Percentiles rank a stretch among this genome's conserved stretches.
Conservation (phyloP, 2,888 invertebrate species). For the Pyrrhia umbra region DNA sequence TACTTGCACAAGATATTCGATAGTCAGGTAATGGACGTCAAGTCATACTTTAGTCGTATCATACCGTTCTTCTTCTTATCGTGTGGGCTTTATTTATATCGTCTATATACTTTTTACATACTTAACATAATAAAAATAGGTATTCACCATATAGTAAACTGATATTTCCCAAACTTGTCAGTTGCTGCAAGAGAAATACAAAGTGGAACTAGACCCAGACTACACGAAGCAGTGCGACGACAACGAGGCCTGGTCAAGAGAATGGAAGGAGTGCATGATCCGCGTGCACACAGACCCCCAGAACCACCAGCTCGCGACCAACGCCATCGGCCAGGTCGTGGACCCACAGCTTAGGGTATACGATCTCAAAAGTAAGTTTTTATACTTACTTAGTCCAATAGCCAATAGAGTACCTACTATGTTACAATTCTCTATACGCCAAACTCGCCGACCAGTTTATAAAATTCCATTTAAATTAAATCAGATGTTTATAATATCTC, state of each 20-base stretch:
- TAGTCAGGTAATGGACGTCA: slow-evolving; percentile 63
- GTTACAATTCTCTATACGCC: too few relatives aligned
- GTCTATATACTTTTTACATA: not conserved
- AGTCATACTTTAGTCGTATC: too few relatives aligned
- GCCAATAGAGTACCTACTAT: too few relatives aligned
- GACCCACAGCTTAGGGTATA: slow-evolving; percentile 91
- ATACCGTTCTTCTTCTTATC: too few relatives aligned
- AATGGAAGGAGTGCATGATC: slow-evolving; percentile 93
- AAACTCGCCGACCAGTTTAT: too few relatives aligned
- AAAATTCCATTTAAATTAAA: too few relatives aligned
- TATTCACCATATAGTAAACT: too few relatives aligned
- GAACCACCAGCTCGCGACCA: slow-evolving; percentile 94
- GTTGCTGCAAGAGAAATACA: slow-evolving; percentile 83
- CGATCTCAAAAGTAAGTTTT: slow-evolving; percentile 84
- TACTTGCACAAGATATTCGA: slow-evolving; percentile 71
- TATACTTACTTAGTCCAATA: too few relatives aligned
- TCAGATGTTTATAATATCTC: too few relatives aligned
- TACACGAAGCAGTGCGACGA: slow-evolving; percentile 79
- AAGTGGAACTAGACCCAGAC: slow-evolving; percentile 79
- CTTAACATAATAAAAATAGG: too few relatives aligned
- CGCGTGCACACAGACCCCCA: slow-evolving; percentile 93
- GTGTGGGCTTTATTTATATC: too few relatives aligned
- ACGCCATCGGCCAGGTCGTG: slow-evolving; percentile 92
- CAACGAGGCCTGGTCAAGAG: slow-evolving; percentile 85
- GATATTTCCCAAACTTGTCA: slow-evolving; percentile 54